Evolutionary conservation across 1,140 invertebrate genomes (phyloP), one percentile per base, ranked within the genome.

Genomic region (Lucilia cuprina): DNA sequence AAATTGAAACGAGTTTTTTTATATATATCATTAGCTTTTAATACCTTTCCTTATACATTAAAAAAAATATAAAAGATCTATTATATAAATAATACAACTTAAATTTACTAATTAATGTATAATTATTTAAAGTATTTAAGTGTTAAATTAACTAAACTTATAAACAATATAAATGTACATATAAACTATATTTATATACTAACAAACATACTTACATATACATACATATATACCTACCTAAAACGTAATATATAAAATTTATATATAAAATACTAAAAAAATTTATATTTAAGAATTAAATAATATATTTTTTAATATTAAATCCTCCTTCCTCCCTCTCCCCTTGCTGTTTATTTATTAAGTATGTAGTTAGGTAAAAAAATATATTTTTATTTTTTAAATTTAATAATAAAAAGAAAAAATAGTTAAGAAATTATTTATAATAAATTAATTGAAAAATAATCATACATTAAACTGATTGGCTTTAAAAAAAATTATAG

Each of bases 11-110:
- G 21, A 13, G 17, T 55, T 55, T 21, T 70, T 41, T 41, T 41
- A 41, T 10, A 70, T 70, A 70, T 70, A 70, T 70, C 65, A 70
- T 70, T 70, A 70, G 65, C 65, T 70, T 70, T 70, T 21, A 70
- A 70, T 70, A 70, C 65, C 65, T 70, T 70, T 70, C 65, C 65
- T 21, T 70, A 60, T 17, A 41, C 7, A 41, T 8, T 41, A 41
- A n/a, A 7, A 60, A 17, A 60, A 1, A 1, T 30, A 60, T 14
- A n/a, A 10, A 41, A 60, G 4, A n/a, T 2, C 50, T 60, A 60
- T n/a, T n/a, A 60, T 60, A 60, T 17, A 30, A 30, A n/a, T 60
- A 17, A n/a, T n/a, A 17, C 14, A 60, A n/a, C n/a, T n/a, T 60
- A 60, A 60, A n/a, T 8, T 60, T 60, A 8, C 55, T n/a, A 17